Conservation (phyloP, 2,113 vertebrate species). For the Echinops telfairi region DNA sequence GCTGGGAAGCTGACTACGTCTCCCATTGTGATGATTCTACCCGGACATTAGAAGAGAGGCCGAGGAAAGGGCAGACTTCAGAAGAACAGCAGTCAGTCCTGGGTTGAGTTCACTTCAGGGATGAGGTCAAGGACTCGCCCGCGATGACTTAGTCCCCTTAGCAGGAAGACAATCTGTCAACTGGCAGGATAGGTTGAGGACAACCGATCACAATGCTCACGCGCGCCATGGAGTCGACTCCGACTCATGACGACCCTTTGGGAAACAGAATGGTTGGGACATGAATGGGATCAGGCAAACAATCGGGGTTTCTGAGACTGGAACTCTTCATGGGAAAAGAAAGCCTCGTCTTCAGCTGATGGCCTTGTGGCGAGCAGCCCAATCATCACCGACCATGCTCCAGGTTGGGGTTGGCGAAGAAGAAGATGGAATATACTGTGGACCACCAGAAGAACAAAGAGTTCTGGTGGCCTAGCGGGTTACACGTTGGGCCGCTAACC, state of each 20-base stretch:
- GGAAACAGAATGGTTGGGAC: too few relatives aligned
- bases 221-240: too few relatives aligned
- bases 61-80: not conserved
- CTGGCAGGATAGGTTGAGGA: not conserved
- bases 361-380: too few relatives aligned
- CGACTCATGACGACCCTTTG: too few relatives aligned
- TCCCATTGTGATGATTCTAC: not conserved
- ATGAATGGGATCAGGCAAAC: too few relatives aligned
- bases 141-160: not conserved
- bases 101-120: too few relatives aligned
- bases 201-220: not conserved
- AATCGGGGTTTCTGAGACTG: too few relatives aligned
- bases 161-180: not conserved
- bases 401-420: not conserved
- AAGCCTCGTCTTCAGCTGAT: too few relatives aligned
- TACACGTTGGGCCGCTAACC: too few relatives aligned
- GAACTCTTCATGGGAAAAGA: too few relatives aligned
- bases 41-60: not conserved
- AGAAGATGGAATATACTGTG: not conserved
- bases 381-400: too few relatives aligned
- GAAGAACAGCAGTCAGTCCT: not conserved
- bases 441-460: not conserved
- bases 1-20: not conserved
- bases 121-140: not conserved
- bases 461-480: not conserved